Percentiles rank a stretch among this genome's conserved stretches.
Conservation (phyloP, 2,888 invertebrate species). For the Leucophenga montana region DNA sequence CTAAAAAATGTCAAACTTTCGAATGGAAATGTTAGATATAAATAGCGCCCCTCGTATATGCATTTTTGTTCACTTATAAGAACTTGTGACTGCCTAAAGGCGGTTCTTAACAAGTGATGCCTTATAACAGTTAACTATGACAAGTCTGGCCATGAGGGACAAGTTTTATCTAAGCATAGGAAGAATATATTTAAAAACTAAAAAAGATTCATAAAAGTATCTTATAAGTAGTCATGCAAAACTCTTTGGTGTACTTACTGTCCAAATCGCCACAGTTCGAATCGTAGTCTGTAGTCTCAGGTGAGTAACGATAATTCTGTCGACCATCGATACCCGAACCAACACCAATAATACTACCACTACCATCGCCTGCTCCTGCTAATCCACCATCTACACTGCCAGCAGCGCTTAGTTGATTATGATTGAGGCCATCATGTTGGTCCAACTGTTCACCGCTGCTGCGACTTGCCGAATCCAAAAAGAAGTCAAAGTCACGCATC, state of each 20-base stretch:
- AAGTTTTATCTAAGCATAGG: too few species aligned
- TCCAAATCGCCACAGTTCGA: constrained; percentile 90
- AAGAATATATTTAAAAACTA: too few species aligned
- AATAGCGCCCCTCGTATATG: too few species aligned
- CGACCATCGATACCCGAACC: constrained; percentile 49
- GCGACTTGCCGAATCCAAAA: constrained; percentile 72
- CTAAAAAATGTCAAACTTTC: too few species aligned
- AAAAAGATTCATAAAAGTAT: too few species aligned
- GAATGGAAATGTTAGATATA: too few species aligned
- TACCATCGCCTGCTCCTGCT: constrained; percentile 53
- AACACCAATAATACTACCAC: constrained; percentile 44
- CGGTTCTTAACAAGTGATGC: too few species aligned
- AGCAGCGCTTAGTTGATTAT: constrained; percentile 65
- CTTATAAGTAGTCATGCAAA: too few species aligned
- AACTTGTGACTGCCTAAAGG: too few species aligned
- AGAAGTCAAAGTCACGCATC: constrained; percentile 72
- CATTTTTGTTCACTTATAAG: too few species aligned
- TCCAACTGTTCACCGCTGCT: constrained; percentile 72
- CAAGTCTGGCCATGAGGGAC: too few species aligned
- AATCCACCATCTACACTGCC: constrained; percentile 44
- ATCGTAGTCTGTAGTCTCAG: constrained; percentile 93
- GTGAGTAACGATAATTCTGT: constrained; percentile 88
- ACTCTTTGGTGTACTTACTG: constrained; percentile 77
- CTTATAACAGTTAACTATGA: too few species aligned
- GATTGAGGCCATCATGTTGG: constrained; percentile 71